These are phyloP conservation scores for Chionoecetes opilio DNA, from an alignment of 1,140 invertebrate genomes.

Conservation along the genomic window DNA sequence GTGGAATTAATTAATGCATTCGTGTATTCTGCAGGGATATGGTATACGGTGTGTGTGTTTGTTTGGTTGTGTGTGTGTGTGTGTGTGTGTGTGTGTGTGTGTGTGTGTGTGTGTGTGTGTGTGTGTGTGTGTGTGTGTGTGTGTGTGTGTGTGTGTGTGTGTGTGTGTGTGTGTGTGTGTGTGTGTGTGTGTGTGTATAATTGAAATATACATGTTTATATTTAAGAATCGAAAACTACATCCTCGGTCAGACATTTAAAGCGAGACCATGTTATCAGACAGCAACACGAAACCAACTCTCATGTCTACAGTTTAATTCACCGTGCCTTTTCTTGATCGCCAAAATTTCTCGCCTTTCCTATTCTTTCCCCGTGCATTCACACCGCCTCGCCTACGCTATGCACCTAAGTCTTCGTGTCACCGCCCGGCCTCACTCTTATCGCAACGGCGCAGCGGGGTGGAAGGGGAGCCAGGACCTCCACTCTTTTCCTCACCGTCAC, in stretches of 20 bases:
- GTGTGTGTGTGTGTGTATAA: background rate
- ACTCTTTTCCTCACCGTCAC: background rate
- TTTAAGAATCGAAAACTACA: no score
- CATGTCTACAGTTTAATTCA: background rate
- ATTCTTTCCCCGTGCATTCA: background rate
- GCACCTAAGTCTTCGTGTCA: background rate
- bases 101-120: background rate
- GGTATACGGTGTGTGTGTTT: no score
- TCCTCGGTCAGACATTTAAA: no score
- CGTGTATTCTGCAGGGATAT: no score
- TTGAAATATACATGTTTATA: no score
- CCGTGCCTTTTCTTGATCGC: background rate
- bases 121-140: no score
- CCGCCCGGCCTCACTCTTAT: background rate
- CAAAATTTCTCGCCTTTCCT: background rate
- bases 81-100: no score
- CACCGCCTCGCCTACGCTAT: background rate
- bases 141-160: no score
- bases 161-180: no score
- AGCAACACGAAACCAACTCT: background rate
- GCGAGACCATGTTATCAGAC: no score
- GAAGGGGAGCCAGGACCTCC: background rate
- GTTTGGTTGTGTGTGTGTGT: no score
- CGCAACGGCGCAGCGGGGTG: background rate
- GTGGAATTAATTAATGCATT: no score